A percentile compares a stretch with the other conserved stretches of the same genome.
Evolutionary conservation across 37 sponge, comb jelly and placozoan species (phyloP).

Genomic region (Geodia barretti): DNA sequence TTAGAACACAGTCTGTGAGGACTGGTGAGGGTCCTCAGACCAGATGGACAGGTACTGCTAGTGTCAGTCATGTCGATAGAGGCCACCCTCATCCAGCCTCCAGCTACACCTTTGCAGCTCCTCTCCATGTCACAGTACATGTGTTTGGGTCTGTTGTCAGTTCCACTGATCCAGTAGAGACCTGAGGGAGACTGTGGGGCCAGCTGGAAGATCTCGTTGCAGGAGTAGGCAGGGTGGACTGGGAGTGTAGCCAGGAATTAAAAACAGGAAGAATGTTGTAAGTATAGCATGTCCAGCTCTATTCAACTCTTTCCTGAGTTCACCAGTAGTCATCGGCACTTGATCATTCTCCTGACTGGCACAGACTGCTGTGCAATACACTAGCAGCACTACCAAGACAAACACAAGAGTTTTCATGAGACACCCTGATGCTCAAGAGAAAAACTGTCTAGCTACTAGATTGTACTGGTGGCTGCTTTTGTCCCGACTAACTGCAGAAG

Average conservation of each 20-base stretch:
- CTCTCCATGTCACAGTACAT: not conserved
- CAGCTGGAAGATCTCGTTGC: not conserved
- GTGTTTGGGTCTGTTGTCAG: not conserved
- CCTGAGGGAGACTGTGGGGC: not conserved
- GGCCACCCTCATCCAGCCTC: not conserved
- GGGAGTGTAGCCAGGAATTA: not conserved
- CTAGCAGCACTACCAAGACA: not conserved
- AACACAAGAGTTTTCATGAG: too few species aligned
- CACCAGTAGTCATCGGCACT: not conserved
- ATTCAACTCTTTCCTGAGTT: not conserved
- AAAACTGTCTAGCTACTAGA: too few species aligned
- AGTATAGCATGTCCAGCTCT: not conserved
- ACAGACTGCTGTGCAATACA: not conserved
- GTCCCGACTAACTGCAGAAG: too few species aligned
- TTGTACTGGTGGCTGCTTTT: too few species aligned
- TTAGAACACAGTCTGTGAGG: not conserved
- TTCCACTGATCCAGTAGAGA: not conserved
- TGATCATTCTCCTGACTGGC: not conserved
- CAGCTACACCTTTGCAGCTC: not conserved
- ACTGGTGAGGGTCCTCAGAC: not conserved
- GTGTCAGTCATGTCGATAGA: not conserved
- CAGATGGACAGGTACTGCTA: not conserved
- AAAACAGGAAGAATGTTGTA: not conserved
- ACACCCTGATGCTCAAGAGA: not conserved
- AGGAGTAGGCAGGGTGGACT: not conserved